Evolutionary conservation across 1,140 invertebrate species (phyloP), one percentile per base, ranked within the genome.

Genomic region (Hypothenemus hampei): DNA sequence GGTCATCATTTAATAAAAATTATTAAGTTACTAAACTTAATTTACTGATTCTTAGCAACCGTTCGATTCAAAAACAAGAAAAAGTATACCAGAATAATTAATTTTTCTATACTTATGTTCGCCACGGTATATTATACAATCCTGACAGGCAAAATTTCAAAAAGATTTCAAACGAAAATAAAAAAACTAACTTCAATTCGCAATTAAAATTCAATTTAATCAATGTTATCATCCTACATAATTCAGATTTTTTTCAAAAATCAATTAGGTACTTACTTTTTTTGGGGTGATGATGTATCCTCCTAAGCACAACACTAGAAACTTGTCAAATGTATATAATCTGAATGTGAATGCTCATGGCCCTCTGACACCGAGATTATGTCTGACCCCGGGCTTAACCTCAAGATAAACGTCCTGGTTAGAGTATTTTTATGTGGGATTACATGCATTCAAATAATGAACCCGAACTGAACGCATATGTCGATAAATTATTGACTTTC

Each of bases 321-420:
- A 43, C 40, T 43, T 21, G 7, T 15, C n/a, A 43, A n/a, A n/a
- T n/a, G 40, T 43, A 21, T 43, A 43, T 22, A 22, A 19, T 11
- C 22, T 20, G 21, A 43, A 43, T 43, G 22, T 43, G 40, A 15
- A 21, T 43, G 40, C 40, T 23, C 11, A 39, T 19, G 23, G 40
- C 40, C 40, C 40, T 43, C 40, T 43, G 40, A 43, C 40, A 43
- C 40, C 18, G n/a, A 43, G 40, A 43, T 43, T 43, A 43, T 18
- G 18, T 21, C 11, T 43, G 40, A 43, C 40, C 40, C 36, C 40
- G 5, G 40, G 35, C 35, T 37, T 37, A 37, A 37, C 35, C 35
- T 16, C 35, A n/a, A 15, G 35, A 37, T 37, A 37, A 43, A 3
- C 6, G n/a, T 4, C 13, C 16, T 43, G 11, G 40, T 18, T 31